Evolutionary conservation across 2,888 invertebrate genomes (phyloP), one percentile per base, ranked within the genome.

Genomic region (Lordiphosa fenestrarum): DNA sequence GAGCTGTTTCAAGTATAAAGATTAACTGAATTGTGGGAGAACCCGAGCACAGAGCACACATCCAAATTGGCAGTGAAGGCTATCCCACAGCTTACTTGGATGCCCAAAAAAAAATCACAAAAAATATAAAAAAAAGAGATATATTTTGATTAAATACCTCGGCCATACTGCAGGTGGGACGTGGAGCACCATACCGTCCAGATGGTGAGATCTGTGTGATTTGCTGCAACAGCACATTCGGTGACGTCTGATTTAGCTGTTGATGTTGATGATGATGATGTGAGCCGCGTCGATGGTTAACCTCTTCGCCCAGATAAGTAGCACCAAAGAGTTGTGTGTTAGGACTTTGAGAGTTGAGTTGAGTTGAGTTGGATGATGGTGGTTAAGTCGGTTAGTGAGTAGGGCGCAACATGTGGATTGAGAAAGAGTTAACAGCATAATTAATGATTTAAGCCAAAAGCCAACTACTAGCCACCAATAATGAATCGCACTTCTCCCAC

Each of bases 131-230:
- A n/a, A n/a, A n/a, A n/a, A n/a, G n/a, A n/a, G n/a, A n/a, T 19
- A 13, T 9, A 12, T 36, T 51, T 15, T 65, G 38, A 33, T 35
- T 72, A 64, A 86, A 71, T 90, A 93, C 93, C 91, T 92, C 92
- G 73, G 92, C 93, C 92, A 93, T 93, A 71, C 93, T 93, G 90
- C 93, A 93, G 52, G 91, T 91, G 65, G 93, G 93, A 73, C 92
- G 90, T 38, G 91, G 91, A 15, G 93, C 93, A 48, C 92, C 93
- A 83, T 93, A 93, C 66, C 93, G 91, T 63, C 93, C 93, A 69
- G 90, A 90, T 48, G 90, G 89, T 66, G 90, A 86, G 71, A 88
- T 87, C 77, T 88, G 88, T 68, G 87, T 86, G 73, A 88, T 85
- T 78, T 88, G 88, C 25, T 84, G 69, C 46, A 73, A 42, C 60